These are phyloP conservation scores for Clarias batrachus DNA, from an alignment of 2,113 vertebrate genomes.

Conservation along the genomic window DNA sequence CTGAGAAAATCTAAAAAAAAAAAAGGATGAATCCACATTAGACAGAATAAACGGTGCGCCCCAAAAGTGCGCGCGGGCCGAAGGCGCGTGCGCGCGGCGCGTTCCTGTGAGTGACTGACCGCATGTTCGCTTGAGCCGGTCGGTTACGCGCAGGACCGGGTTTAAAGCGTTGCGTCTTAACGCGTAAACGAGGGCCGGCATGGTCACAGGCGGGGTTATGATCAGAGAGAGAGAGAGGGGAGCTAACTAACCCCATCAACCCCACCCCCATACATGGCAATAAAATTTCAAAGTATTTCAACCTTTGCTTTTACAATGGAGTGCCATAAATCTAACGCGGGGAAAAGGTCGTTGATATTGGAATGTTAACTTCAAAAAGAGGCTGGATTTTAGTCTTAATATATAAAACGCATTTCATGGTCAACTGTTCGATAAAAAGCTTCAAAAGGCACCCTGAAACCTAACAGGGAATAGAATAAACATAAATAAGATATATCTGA, in stretches of 20 bases:
- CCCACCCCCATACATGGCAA: slow-evolving; percentile 30
- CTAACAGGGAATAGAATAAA: not conserved
- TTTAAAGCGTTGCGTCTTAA: slow-evolving; percentile 47
- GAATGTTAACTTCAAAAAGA: slow-evolving; percentile 40
- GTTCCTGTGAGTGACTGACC: slow-evolving; percentile 52
- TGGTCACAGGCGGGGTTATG: slow-evolving; percentile 55
- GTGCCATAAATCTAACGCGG: slow-evolving; percentile 52
- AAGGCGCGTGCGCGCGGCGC: slow-evolving; percentile 42
- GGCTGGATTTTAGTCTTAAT: not conserved
- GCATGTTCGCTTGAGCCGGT: slow-evolving; percentile 57
- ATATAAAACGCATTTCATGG: not conserved
- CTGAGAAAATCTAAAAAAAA: not conserved
- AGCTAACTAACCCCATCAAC: slow-evolving; percentile 3
- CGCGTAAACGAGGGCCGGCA: slow-evolving; percentile 49
- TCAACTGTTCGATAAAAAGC: slow-evolving; percentile 8
- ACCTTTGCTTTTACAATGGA: slow-evolving; percentile 58
- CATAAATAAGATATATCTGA: not conserved
- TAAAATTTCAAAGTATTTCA: slow-evolving; percentile 59
- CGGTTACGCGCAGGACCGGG: slow-evolving; percentile 47
- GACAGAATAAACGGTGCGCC: not conserved
- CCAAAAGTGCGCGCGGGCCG: slow-evolving; percentile 8
- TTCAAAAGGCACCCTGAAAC: not conserved
- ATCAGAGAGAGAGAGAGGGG: slow-evolving; percentile 22
- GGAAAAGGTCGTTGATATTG: slow-evolving; percentile 53
- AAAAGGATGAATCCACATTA: not conserved